Base-by-base conservation (phyloP, 2,113 vertebrate species). In the Speoplatyrhinus poulsoni region DNA sequence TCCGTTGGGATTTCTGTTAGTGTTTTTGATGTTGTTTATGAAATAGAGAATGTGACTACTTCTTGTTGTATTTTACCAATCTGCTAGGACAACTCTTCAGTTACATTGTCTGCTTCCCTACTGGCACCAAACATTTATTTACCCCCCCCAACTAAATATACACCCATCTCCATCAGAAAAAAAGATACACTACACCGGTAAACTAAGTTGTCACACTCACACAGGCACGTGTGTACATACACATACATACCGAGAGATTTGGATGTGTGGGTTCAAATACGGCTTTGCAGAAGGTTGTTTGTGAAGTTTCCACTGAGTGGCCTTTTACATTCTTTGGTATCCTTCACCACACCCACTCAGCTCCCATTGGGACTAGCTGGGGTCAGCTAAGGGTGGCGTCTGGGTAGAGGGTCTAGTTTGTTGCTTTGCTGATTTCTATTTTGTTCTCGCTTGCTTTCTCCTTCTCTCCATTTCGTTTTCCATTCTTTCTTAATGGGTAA, bases 81-180 rank as follows among this genome's bases (percentile, higher is more conserved):
- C 67, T 70, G 77, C 83, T 84, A 82, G 82, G 62, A 75, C 49
- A 12, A 59, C 33, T 66, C 82, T 69, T 70, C 47, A 72, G 58
- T 65, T 69, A 68, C 68, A 65, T 74, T 61, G 67, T 80, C 68
- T 60, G 41, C 56, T 77, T 67, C 26, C 72, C 63, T 70, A 75
- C 76, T 75, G 61, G 66, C 72, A 69, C 60, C 75, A 26, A 26
- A 0, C 26, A 26, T 26, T 26, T 26, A 26, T 3, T 26, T 26
- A 3, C 3, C 26, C 2, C 26, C 26, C 26, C 26, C 26, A 26
- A 26, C 26, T 80, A 88, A 83, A 80, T 83, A 84, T 75, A 76
- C 69, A 73, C 52, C n/a, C 60, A 76, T 65, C 33, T 69, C 49
- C 50, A 6, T 66, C 52, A 69, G 19, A 73, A 73, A 63, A 16